These are phyloP conservation scores for Lordiphosa andalusiaca DNA, from an alignment of 2,888 invertebrate genomes.

Conservation along the genomic window DNA sequence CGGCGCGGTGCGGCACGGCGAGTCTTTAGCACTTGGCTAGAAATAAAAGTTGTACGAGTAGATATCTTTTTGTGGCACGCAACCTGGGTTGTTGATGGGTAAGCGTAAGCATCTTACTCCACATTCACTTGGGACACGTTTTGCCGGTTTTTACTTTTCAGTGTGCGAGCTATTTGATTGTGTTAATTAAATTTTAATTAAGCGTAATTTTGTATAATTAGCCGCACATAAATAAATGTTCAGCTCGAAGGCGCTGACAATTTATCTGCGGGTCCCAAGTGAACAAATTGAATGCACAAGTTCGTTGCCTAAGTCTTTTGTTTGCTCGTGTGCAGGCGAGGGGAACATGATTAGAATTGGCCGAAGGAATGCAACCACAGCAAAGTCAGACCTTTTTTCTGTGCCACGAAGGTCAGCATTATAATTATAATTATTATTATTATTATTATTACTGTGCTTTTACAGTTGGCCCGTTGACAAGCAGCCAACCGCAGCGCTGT, in stretches of 20 bases:
- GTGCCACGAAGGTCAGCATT: conserved; percentile 43
- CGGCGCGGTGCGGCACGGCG: not conserved
- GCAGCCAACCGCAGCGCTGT: conserved; percentile 19
- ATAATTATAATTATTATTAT: conserved; percentile 30
- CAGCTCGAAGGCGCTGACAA: conserved; percentile 32
- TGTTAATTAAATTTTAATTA: conserved; percentile 73
- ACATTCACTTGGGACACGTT: conserved; percentile 60
- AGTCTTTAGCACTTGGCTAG: conserved; percentile 45
- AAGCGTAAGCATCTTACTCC: conserved; percentile 49
- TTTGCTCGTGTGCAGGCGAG: conserved; percentile 8
- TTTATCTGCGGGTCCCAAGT: conserved; percentile 34
- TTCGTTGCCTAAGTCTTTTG: conserved; percentile 67
- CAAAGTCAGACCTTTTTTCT: conserved; percentile 18
- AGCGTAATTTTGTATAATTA: conserved; percentile 67
- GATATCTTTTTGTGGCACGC: conserved; percentile 30
- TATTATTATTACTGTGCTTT: conserved; percentile 22
- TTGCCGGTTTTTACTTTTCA: conserved; percentile 59
- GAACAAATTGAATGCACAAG: conserved; percentile 54
- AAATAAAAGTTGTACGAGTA: conserved; percentile 54
- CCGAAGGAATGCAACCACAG: conserved; percentile 37
- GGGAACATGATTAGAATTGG: not conserved
- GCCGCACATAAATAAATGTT: conserved; percentile 44
- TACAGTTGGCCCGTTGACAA: conserved; percentile 30
- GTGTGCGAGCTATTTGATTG: conserved; percentile 55
- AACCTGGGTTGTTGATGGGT: conserved; percentile 31